Conservation (phyloP, 1,140 invertebrate genomes). For the Drosophila guanche region DNA sequence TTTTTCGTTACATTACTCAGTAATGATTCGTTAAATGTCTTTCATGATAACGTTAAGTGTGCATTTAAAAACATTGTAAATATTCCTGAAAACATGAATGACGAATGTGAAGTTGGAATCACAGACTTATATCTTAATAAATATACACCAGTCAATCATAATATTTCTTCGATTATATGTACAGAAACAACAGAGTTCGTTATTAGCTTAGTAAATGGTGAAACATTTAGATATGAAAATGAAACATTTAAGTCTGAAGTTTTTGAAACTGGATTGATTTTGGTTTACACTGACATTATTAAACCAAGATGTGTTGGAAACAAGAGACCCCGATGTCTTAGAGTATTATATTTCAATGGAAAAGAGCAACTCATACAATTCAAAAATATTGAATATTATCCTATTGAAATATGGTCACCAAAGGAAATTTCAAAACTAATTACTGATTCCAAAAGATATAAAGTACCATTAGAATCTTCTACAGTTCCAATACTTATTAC, state of each 20-base stretch:
- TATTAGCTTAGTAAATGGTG: no score
- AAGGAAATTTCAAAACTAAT: neutral
- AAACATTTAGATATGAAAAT: no score
- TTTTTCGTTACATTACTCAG: neutral
- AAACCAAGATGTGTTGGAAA: neutral
- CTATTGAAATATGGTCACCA: neutral
- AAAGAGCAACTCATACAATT: neutral
- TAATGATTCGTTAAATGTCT: neutral
- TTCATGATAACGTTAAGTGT: slow-evolving; percentile 1
- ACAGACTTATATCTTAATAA: slow-evolving; percentile 10
- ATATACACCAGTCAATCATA: neutral
- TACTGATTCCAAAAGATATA: neutral
- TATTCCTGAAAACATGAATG: neutral
- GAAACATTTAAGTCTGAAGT: no score
- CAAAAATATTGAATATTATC: slow-evolving; percentile 1
- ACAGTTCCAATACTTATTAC: no score
- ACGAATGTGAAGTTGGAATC: slow-evolving; percentile 7
- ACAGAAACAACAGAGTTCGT: no score
- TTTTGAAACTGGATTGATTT: no score
- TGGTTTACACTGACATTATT: neutral
- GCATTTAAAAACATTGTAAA: slow-evolving; percentile 9
- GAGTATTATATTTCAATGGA: neutral
- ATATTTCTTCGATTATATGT: no score
- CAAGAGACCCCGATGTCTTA: neutral
- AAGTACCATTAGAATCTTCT: no score